A percentile compares a stretch with the other conserved stretches of the same genome.
Conservation (phyloP, 2,888 invertebrate genomes). For the Eumerus sabulonum region DNA sequence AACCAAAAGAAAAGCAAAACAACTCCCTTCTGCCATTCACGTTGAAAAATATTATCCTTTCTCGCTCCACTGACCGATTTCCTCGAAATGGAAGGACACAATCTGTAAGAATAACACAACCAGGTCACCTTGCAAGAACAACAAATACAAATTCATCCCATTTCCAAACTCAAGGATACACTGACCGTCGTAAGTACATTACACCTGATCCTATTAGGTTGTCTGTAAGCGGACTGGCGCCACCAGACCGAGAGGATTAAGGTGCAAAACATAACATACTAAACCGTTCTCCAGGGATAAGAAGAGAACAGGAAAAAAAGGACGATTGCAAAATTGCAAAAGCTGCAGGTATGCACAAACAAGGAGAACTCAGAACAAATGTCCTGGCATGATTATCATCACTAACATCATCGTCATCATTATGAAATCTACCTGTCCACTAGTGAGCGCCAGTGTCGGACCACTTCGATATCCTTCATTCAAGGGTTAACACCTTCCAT, state of each 20-base stretch:
- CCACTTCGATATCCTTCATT: constrained; percentile 30
- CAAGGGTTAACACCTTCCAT: constrained; percentile 65
- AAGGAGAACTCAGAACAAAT: constrained; percentile 23
- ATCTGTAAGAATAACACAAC: constrained; percentile 57
- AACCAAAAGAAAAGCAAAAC: too few relatives aligned
- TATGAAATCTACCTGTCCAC: constrained; percentile 32
- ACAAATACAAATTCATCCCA: constrained; percentile 55
- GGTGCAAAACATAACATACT: constrained; percentile 47
- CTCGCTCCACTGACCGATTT: constrained; percentile 31
- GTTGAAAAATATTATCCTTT: constrained; percentile 55
- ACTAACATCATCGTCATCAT: constrained; percentile 59
- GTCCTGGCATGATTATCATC: constrained; percentile 52
- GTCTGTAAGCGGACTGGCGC: constrained; percentile 59
- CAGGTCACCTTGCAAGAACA: constrained; percentile 37
- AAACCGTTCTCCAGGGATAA: constrained; percentile 24
- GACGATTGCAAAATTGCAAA: constrained; percentile 15
- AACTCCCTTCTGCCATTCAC: constrained; percentile 5
- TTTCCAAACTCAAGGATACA: constrained; percentile 57
- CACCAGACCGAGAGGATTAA: constrained; percentile 65
- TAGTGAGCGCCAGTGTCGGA: constrained; percentile 36
- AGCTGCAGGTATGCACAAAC: constrained; percentile 40
- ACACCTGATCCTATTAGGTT: constrained; percentile 65
- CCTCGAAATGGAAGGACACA: constrained; percentile 42
- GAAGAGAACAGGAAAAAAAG: constrained; percentile 6
- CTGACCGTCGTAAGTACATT: constrained; percentile 52